Base-by-base conservation (phyloP, 2,888 invertebrate species). In the Maniola hyperantus region DNA sequence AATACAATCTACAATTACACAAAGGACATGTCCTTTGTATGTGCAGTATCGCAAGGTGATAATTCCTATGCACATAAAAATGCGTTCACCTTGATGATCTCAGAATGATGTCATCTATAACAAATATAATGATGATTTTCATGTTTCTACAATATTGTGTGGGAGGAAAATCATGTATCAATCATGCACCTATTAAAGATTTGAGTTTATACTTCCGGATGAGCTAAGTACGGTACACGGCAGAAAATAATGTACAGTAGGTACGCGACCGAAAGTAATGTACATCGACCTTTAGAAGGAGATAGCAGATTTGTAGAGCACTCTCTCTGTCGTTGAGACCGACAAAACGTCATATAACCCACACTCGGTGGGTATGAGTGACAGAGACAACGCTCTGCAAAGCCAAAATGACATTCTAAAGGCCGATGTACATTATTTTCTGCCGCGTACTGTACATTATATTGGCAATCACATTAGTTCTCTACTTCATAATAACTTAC, bases 401-500 rank as follows among this genome's bases (percentile, higher is more conserved):
- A n/a, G n/a, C n/a, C n/a, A n/a, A n/a, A n/a, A n/a, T n/a, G n/a
- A n/a, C n/a, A n/a, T n/a, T n/a, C n/a, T n/a, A n/a, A n/a, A n/a
- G n/a, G n/a, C n/a, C n/a, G n/a, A n/a, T n/a, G n/a, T n/a, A n/a
- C n/a, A n/a, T n/a, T n/a, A n/a, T n/a, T n/a, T n/a, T n/a, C n/a
- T n/a, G n/a, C n/a, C n/a, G n/a, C n/a, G n/a, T n/a, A 2, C 26
- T 26, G 4, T 26, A 26, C 26, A 26, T 26, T 26, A 1, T 26
- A 26, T 26, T 26, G 26, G n/a, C n/a, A n/a, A n/a, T n/a, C n/a
- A n/a, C n/a, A n/a, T n/a, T n/a, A n/a, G 11, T 53, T 53, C 11
- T 33, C 33, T 33, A 7, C 18, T 18, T 51, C 20, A 48, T 44
- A 1, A 2, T 7, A 67, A 83, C 89, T 87, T 75, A 91, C 91